A percentile compares a stretch with the other conserved stretches of the same genome.
phyloP scores from a whole-genome alignment of 2,113 vertebrate species.

The Trematocara marginatum region DNA sequence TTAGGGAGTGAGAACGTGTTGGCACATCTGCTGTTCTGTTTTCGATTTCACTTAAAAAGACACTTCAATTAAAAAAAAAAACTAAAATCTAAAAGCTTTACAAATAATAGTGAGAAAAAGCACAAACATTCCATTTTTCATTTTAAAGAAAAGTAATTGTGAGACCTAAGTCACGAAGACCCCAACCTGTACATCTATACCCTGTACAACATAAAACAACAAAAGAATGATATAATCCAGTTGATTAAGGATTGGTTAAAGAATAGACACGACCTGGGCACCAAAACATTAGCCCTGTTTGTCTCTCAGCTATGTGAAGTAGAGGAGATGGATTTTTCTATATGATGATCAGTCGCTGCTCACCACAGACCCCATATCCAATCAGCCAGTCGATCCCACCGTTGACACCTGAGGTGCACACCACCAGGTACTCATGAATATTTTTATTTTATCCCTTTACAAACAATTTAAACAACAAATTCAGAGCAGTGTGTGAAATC shows the following conservation, averaged over 20 bases:
- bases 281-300: no score
- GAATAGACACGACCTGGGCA: no score
- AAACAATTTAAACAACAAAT: background rate
- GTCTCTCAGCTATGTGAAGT: background rate
- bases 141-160: no score
- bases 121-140: no score
- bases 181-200: no score
- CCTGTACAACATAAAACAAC: background rate
- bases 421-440: background rate
- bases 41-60: no score
- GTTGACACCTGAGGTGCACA: background rate
- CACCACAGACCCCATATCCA: fast-evolving
- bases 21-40: no score
- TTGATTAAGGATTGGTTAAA: background rate
- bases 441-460: background rate
- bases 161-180: no score
- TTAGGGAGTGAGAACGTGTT: no score
- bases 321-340: background rate
- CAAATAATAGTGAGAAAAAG: no score
- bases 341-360: background rate
- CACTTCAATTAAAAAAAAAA: no score
- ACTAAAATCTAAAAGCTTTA: no score
- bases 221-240: background rate
- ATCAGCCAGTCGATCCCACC: background rate
- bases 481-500: background rate